phyloP scores from a whole-genome alignment of 1,140 invertebrate genomes.

The Ips typographus region DNA sequence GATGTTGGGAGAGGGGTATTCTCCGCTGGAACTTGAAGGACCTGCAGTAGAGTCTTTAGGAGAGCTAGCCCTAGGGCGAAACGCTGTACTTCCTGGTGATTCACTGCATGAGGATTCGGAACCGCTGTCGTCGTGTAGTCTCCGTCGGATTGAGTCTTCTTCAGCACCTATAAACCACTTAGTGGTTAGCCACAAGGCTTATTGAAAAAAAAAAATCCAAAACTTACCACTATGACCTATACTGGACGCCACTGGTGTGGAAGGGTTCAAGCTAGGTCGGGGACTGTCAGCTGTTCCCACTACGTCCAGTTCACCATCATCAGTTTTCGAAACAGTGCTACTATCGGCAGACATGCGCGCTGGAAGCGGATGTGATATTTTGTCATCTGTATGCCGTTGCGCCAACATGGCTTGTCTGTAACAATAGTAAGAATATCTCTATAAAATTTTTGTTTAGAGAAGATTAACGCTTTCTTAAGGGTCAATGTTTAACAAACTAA shows the following conservation, averaged over 20 bases:
- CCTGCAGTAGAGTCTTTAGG: conserved; percentile 56
- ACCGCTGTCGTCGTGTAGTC: conserved; percentile 62
- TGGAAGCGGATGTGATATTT: conserved; percentile 54
- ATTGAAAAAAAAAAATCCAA: background rate
- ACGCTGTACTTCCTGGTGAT: conserved; percentile 59
- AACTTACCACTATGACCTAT: conserved; percentile 47
- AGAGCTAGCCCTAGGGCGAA: conserved; percentile 58
- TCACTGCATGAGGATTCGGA: conserved; percentile 69
- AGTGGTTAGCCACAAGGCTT: too few relatives aligned
- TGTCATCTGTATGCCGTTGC: conserved; percentile 59
- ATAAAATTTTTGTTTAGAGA: too few relatives aligned
- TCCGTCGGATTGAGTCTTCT: conserved; percentile 55
- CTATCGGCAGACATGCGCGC: conserved; percentile 51
- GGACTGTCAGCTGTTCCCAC: conserved; percentile 80
- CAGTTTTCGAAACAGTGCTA: conserved; percentile 62
- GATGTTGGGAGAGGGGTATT: conserved; percentile 80
- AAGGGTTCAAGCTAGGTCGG: conserved; percentile 55
- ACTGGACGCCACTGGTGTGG: conserved; percentile 46
- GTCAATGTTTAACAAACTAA: too few relatives aligned
- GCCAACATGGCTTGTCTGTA: conserved; percentile 83
- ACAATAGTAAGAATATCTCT: conserved; percentile 38
- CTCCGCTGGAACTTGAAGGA: conserved; percentile 57
- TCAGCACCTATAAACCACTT: conserved; percentile 43
- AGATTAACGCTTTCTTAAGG: too few relatives aligned
- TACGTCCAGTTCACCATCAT: conserved; percentile 85